Base-by-base conservation (phyloP, 2,888 invertebrate species). In the Folsomia manolachei region DNA sequence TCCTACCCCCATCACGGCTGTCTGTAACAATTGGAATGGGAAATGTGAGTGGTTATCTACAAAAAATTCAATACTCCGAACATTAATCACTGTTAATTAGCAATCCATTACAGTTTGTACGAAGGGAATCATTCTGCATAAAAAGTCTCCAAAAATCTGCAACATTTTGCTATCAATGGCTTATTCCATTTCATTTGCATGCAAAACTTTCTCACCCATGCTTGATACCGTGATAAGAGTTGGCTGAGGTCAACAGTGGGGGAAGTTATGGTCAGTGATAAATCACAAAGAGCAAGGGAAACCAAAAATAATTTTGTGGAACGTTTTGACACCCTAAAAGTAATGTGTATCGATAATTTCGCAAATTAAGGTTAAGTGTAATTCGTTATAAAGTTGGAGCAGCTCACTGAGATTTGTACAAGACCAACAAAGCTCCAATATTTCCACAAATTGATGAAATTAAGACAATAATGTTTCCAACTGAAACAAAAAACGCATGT, bases 381-480 rank as follows among this genome's bases (percentile, higher is more conserved):
- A 23, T 66, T 66, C 27, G 51, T 39, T 21, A n/a, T n/a, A n/a
- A 52, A 66, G 39, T 23, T 27, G n/a, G 24, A 19, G 24, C 7
- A 24, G 1, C 24, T 65, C 63, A 77, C 78, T 71, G 75, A 1
- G 80, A 78, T 62, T 71, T 72, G 9, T 65, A 27, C 0, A 78
- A 61, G 2, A 80, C 71, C 18, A 80, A 70, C 9, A 79, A 21
- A 7, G 80, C 78, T 0, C 78, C 79, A 65, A 75, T 65, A 70
- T 79, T 79, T 27, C 79, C 80, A 71, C 79, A 79, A 26, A 77
- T 69, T 4, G 79, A 76, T 69, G 78, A 77, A 11, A 79, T 78
- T 9, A 79, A 53, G 1, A 79, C 73, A 1, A 79, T 68, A 39
- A 80, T 74, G 27, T 80, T 75, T 11, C 76, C 78, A 24, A 67